phyloP scores from a whole-genome alignment of 2,113 vertebrate genomes.

The Strigops habroptila region DNA sequence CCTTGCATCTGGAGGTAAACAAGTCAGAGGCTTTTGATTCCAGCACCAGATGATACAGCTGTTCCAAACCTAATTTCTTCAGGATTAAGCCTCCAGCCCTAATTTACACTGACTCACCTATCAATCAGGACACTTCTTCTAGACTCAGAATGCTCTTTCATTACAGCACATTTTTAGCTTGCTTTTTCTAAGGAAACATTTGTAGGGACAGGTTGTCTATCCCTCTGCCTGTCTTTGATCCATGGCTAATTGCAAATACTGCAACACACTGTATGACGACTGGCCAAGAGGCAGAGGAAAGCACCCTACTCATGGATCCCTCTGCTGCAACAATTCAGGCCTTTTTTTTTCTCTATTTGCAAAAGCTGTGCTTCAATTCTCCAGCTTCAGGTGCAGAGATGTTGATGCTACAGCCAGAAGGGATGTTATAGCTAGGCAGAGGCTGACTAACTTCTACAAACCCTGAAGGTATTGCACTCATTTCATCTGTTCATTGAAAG shows the following conservation, averaged over 20 bases:
- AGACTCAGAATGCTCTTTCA: background rate
- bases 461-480: background rate
- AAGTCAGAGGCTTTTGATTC: background rate
- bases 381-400: background rate
- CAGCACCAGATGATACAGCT: background rate
- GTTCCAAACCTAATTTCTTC: background rate
- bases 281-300: background rate
- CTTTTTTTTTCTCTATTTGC: background rate
- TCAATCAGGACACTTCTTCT: background rate
- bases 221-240: background rate
- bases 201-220: background rate
- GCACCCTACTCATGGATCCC: accelerated
- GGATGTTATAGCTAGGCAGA: background rate
- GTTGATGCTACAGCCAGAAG: background rate
- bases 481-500: slow-evolving; percentile 1
- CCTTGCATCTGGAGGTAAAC: background rate
- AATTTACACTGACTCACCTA: background rate
- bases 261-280: background rate
- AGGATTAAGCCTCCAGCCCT: background rate
- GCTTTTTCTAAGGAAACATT: background rate
- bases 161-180: background rate
- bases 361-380: background rate
- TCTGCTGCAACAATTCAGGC: accelerated
- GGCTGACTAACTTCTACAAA: background rate
- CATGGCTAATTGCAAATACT: background rate